phyloP scores from a whole-genome alignment of 2,113 vertebrate genomes.

The Taurulus bubalis region DNA sequence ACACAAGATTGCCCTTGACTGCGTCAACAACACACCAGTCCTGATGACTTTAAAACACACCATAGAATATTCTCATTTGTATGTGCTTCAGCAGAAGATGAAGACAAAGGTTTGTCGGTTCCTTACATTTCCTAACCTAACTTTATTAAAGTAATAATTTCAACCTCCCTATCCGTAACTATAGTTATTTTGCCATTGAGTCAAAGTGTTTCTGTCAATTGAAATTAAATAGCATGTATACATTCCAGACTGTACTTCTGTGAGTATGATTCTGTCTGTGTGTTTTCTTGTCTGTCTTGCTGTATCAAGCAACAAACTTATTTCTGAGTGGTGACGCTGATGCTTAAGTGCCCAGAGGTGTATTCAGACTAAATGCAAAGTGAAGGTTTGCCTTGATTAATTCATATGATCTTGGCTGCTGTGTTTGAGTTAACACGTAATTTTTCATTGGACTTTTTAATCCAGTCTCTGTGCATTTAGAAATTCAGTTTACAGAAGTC shows the following conservation, averaged over 20 bases:
- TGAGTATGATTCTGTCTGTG: not conserved
- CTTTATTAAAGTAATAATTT: not conserved
- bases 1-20: conserved; percentile 34
- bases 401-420: conserved; percentile 18
- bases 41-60: conserved; percentile 41
- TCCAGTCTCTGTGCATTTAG: not conserved
- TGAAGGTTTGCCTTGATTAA: conserved; percentile 23
- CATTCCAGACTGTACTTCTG: not conserved
- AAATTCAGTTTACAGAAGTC: not conserved
- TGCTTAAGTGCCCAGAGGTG: conserved; percentile 26
- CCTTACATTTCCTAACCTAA: not conserved
- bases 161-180: not conserved
- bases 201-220: not conserved
- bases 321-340: conserved; percentile 21
- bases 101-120: not conserved
- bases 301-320: conserved; percentile 18
- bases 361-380: conserved; percentile 5
- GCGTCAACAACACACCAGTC: not conserved
- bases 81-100: not conserved
- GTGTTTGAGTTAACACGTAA: not conserved
- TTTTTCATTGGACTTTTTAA: not conserved
- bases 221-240: not conserved
- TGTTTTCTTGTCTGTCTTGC: conserved; percentile 7
- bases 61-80: not conserved
- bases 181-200: not conserved